Percentiles rank a stretch among this genome's conserved stretches.
phyloP scores from a whole-genome alignment of 1,140 invertebrate genomes.

The Psilanteris sp. region DNA sequence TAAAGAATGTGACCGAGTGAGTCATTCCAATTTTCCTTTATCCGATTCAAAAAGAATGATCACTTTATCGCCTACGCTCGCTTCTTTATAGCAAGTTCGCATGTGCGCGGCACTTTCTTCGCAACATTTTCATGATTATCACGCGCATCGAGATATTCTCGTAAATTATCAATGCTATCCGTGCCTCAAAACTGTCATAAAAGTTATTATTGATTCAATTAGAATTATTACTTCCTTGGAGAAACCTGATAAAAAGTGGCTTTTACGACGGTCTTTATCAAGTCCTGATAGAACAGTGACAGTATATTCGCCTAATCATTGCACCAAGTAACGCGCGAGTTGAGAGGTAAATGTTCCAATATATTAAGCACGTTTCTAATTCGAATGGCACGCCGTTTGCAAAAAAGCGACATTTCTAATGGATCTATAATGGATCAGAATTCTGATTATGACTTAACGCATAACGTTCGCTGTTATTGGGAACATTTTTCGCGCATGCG shows the following conservation, averaged over 20 bases:
- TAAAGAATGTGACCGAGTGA: not conserved
- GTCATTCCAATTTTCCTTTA: not conserved
- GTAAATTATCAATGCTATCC: conserved; percentile 15
- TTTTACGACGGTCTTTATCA: conserved; percentile 2
- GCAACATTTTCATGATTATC: conserved; percentile 32
- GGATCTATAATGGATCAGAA: no score
- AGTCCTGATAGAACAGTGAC: not conserved
- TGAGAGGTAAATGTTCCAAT: no score
- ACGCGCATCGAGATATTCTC: conserved; percentile 33
- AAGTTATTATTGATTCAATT: conserved; percentile 19
- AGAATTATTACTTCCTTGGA: conserved; percentile 8
- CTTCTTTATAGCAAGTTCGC: conserved; percentile 14
- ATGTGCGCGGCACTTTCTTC: conserved; percentile 31
- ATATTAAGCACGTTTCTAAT: no score
- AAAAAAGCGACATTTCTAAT: no score
- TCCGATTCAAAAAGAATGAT: conserved; percentile 15
- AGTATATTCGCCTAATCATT: not conserved
- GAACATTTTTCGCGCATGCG: no score
- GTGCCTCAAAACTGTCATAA: conserved; percentile 13
- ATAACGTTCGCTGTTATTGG: no score
- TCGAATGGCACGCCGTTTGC: no score
- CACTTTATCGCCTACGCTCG: conserved; percentile 24
- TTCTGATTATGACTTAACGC: no score
- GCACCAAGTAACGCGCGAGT: not conserved
- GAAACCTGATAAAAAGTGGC: conserved; percentile 5